Percentiles rank a stretch among this genome's conserved stretches.
Evolutionary conservation across 2,113 vertebrate genomes (phyloP).

Genomic region (Oriolus oriolus): DNA sequence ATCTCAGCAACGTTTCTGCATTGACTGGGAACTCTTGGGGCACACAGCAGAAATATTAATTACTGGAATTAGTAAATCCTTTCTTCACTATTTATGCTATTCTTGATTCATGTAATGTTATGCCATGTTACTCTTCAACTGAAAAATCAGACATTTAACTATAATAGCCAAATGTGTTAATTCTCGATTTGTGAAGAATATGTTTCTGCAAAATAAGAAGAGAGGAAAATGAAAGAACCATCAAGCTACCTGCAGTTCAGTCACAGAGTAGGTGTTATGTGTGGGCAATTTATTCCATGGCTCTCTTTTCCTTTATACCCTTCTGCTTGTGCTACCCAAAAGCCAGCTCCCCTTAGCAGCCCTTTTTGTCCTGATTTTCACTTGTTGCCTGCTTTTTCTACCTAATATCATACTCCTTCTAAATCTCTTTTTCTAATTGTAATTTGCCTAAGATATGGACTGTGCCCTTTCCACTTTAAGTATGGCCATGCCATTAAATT

Average conservation of each 20-base stretch:
- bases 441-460: not conserved
- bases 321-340: not conserved
- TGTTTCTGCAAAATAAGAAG: not conserved
- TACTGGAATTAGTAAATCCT: not conserved
- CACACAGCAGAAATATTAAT: not conserved
- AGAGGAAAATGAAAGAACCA: not conserved
- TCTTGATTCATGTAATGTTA: not conserved
- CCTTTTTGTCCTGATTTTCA: not conserved
- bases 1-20: not conserved
- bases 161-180: not conserved
- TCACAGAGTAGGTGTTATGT: not conserved
- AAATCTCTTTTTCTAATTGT: not conserved
- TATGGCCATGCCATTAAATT: slow-evolving; percentile 22
- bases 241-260: not conserved
- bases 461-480: slow-evolving; percentile 10
- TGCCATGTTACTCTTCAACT: not conserved
- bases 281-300: not conserved
- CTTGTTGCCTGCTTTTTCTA: not conserved
- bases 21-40: not conserved
- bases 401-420: not conserved
- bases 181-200: not conserved
- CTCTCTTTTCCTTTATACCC: not conserved
- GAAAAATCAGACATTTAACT: not conserved
- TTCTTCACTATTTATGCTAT: not conserved
- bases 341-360: not conserved